Evolutionary conservation across 1,140 invertebrate genomes (phyloP).

Genomic region (Formica selysi): DNA sequence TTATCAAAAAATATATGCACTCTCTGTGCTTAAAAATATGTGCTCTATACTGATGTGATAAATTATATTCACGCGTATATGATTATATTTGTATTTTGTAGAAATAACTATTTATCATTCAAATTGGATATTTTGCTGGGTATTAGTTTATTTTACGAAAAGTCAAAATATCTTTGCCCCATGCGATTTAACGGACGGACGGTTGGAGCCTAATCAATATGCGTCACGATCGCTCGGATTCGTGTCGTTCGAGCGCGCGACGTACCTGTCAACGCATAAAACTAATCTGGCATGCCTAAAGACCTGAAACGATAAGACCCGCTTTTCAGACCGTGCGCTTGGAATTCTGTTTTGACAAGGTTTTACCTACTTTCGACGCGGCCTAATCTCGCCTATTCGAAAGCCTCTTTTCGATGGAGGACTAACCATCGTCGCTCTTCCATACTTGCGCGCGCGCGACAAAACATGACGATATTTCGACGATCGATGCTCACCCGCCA

Average conservation of each 20-base stretch:
- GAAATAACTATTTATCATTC: neutral
- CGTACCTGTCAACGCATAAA: constrained; percentile 55
- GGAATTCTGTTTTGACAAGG: constrained; percentile 72
- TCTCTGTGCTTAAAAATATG: neutral
- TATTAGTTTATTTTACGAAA: constrained; percentile 19
- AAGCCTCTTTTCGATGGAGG: constrained; percentile 58
- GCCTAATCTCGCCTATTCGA: constrained; percentile 57
- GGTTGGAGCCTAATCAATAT: constrained; percentile 35
- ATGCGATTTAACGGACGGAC: neutral
- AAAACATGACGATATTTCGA: constrained; percentile 37
- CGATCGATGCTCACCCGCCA: constrained; percentile 33
- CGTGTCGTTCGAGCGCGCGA: constrained; percentile 41
- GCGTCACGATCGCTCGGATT: constrained; percentile 36
- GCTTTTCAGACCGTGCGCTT: constrained; percentile 19
- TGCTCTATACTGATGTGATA: neutral
- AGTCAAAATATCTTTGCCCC: constrained; percentile 38
- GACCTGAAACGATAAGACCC: constrained; percentile 53
- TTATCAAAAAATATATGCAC: neutral
- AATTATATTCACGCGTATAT: neutral
- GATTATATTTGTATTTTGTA: neutral
- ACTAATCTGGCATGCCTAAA: constrained; percentile 56
- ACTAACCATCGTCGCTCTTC: neutral
- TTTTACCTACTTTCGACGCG: constrained; percentile 54
- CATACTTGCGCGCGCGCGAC: neutral
- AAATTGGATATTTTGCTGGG: constrained; percentile 1